Evolutionary conservation across 2,113 vertebrate genomes (phyloP), one percentile per base, ranked within the genome.

Genomic region (Macquaria australasica): DNA sequence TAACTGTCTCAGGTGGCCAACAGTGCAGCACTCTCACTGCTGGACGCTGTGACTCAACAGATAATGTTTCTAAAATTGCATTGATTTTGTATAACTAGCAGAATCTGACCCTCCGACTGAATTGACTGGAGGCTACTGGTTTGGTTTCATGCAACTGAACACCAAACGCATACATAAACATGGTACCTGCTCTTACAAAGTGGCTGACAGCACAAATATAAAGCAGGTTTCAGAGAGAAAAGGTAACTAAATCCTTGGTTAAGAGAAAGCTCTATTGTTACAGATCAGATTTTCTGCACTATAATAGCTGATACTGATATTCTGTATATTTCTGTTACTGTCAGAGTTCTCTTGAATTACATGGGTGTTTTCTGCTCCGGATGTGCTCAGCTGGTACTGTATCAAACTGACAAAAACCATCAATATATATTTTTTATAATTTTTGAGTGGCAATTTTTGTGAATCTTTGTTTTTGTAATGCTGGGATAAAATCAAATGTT

Each of bases 1-100:
- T 73, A 14, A 84, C 2, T 5, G 74, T 78, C 59, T 72, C 81
- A 20, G 25, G 58, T 1, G 74, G 56, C 21, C 2, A 20, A 16
- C 28, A 1, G n/a, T 1, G 20, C 77, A 14, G 41, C 15, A 9
- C 37, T 43, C 7, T 41, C 31, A 25, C 62, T 12, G 60, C 60
- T 7, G 5, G 21, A 25, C 25, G 5, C 48, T 55, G 18, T 25
- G n/a, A 45, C 12, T 15, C 39, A 56, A 8, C 25, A 7, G 43
- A 60, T 79, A 7, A n/a, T 8, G 63, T 69, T 69, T 28, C 63
- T 37, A 0, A 56, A 48, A 68, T 14, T 3, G 1, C 48, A 71
- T 45, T 25, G 82, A 63, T 71, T 53, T 39, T 21, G 69, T 68
- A 1, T n/a, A 3, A 74, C 18, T 9, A 6, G 25, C 21, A 53